Conservation (phyloP, 2,797 vertebrate species). For the Chiroxiphia lanceolata region DNA sequence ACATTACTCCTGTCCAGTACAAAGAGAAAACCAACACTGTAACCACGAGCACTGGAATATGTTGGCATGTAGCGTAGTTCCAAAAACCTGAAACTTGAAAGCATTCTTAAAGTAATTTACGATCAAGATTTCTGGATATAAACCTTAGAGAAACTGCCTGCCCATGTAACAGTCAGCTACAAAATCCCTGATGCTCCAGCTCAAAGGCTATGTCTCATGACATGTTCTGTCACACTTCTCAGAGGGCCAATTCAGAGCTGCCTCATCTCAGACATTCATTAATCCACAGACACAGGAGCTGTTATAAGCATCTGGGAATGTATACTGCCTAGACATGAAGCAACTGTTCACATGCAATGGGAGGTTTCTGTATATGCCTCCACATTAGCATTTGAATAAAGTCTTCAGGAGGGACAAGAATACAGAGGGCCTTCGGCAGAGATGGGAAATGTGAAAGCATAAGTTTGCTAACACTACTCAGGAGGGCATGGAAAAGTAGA, state of each 20-base stretch:
- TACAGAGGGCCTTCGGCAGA: neutral
- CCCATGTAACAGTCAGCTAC: neutral
- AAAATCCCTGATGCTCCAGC: neutral
- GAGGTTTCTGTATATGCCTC: neutral
- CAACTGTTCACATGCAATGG: neutral
- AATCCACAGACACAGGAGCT: neutral
- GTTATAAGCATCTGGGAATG: neutral
- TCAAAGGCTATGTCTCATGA: neutral
- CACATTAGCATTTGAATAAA: neutral
- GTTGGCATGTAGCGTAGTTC: neutral
- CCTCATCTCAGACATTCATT: neutral
- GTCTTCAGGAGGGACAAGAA: neutral
- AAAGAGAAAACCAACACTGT: neutral
- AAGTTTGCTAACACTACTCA: accelerated
- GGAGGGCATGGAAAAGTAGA: neutral
- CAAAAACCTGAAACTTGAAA: neutral
- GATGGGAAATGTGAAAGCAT: neutral
- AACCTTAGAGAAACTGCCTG: neutral
- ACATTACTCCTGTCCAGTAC: accelerated
- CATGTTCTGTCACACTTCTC: neutral
- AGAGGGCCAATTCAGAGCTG: neutral
- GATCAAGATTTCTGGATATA: neutral
- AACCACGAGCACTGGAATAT: neutral
- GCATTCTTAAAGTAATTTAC: neutral
- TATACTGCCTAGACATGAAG: neutral